Conservation (phyloP, 1,140 invertebrate genomes). For the Drosophila dunni region DNA sequence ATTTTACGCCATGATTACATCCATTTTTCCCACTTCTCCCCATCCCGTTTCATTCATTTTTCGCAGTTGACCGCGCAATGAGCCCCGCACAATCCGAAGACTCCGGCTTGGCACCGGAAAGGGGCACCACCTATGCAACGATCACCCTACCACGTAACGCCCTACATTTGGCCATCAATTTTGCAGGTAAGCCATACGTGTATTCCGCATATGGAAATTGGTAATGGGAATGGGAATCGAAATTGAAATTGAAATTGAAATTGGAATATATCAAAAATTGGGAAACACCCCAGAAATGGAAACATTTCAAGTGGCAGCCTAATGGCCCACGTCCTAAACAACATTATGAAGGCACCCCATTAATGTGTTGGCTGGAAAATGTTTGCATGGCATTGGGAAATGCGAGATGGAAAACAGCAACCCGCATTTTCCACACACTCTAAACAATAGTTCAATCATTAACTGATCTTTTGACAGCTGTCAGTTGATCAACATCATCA, state of each 20-base stretch:
- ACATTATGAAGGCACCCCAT: conserved; percentile 24
- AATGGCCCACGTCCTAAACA: conserved; percentile 12
- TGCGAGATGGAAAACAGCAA: conserved; percentile 33
- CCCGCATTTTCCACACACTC: conserved; percentile 31
- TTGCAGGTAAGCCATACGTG: conserved; percentile 73
- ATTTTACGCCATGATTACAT: conserved; percentile 20
- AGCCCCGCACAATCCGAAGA: conserved; percentile 84
- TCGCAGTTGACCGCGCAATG: conserved; percentile 82
- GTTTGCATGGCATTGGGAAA: conserved; percentile 11
- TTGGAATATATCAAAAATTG: not conserved
- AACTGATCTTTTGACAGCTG: conserved; percentile 53
- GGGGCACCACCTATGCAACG: conserved; percentile 84
- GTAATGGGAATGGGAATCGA: not conserved
- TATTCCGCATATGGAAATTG: not conserved
- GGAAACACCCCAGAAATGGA: not conserved
- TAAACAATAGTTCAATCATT: conserved; percentile 24
- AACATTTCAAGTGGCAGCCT: conserved; percentile 20
- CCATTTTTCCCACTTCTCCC: conserved; percentile 20
- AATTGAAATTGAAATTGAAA: not conserved
- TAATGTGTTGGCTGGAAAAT: conserved; percentile 21
- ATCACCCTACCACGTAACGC: conserved; percentile 83
- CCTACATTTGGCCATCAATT: conserved; percentile 81
- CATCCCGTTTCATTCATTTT: conserved; percentile 25
- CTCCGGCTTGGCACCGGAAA: conserved; percentile 81
- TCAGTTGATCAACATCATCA: conserved; percentile 49